Conservation (phyloP, 1,140 invertebrate species). For the Brachionus sp. region DNA sequence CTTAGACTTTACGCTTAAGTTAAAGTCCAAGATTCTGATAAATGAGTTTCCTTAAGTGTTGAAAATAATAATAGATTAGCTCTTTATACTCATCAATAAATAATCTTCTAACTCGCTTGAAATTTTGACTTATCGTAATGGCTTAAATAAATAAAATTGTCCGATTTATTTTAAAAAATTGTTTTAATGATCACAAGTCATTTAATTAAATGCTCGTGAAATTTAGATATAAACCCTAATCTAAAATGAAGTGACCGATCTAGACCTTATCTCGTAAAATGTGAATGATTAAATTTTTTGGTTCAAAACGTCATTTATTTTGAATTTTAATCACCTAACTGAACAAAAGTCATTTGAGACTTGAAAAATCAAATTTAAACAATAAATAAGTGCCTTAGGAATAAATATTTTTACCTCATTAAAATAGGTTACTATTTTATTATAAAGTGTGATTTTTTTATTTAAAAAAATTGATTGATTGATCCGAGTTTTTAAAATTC, state of each 20-base stretch:
- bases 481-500: background rate
- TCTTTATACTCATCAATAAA: background rate
- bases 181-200: background rate
- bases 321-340: background rate
- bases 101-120: background rate
- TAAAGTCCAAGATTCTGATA: background rate
- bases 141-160: background rate
- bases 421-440: background rate
- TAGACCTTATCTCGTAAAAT: background rate
- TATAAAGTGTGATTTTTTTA: background rate
- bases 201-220: background rate
- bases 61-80: background rate
- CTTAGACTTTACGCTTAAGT: background rate
- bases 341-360: background rate
- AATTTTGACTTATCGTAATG: background rate
- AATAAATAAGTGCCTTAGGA: background rate
- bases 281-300: background rate
- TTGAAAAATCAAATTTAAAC: background rate
- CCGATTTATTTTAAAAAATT: background rate
- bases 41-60: conserved; percentile 2
- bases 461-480: background rate
- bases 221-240: background rate
- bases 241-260: background rate
- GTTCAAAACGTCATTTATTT: background rate
- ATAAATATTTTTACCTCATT: background rate